Percentiles rank a stretch among this genome's conserved stretches.
These are phyloP conservation scores for Urechis unicinctus DNA, from an alignment of 2,888 invertebrate genomes.

Conservation along the genomic window DNA sequence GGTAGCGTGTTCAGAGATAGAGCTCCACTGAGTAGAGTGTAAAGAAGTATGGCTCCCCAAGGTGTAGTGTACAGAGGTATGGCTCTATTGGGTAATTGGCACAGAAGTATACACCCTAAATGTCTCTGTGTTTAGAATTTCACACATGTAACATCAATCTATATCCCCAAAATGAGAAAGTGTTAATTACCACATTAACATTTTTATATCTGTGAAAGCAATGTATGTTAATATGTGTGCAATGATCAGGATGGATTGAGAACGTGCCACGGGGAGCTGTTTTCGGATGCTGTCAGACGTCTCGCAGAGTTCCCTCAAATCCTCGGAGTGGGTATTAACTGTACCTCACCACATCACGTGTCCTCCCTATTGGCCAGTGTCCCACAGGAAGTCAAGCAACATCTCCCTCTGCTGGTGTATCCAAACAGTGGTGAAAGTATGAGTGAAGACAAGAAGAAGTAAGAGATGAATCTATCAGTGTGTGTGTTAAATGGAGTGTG, in stretches of 20 bases:
- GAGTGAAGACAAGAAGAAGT: constrained; percentile 42
- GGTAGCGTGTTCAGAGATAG: too few relatives aligned
- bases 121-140: too few relatives aligned
- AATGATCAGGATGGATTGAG: constrained; percentile 57
- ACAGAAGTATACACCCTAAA: too few relatives aligned
- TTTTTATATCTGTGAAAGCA: not conserved
- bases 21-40: too few relatives aligned
- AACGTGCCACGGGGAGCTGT: constrained; percentile 74
- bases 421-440: constrained; percentile 75
- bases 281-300: constrained; percentile 64
- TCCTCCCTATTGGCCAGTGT: constrained; percentile 54
- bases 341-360: constrained; percentile 64
- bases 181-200: too few relatives aligned
- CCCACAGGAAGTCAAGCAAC: not conserved
- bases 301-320: constrained; percentile 57
- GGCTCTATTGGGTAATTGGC: too few relatives aligned
- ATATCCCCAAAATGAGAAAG: too few relatives aligned
- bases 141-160: too few relatives aligned
- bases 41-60: too few relatives aligned
- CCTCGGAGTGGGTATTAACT: constrained; percentile 84
- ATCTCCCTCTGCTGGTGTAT: constrained; percentile 70
- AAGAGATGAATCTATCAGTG: too few relatives aligned
- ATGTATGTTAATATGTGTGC: not conserved
- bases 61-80: too few relatives aligned
- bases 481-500: too few relatives aligned